Conservation (phyloP, 2,797 vertebrate genomes). For the Parotocinclus haroldoi region DNA sequence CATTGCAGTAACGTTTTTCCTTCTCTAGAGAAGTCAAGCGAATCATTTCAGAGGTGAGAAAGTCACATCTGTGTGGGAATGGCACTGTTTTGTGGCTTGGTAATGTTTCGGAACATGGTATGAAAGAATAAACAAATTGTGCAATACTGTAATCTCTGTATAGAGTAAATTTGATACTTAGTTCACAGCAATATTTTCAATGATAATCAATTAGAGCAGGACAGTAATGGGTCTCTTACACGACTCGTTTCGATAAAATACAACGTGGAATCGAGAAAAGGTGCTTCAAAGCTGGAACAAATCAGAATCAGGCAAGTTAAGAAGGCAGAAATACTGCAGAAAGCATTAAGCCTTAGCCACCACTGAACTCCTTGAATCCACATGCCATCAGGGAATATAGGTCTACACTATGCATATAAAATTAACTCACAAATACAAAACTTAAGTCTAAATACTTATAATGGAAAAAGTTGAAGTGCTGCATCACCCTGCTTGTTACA, state of each 20-base stretch:
- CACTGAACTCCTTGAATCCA: constrained; percentile 7
- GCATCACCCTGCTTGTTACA: constrained; percentile 28
- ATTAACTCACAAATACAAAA: constrained; percentile 30
- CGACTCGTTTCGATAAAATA: background rate
- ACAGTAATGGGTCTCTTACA: background rate
- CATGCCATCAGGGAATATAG: constrained; percentile 1
- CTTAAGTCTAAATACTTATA: constrained; percentile 35
- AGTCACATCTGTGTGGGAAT: constrained; percentile 63
- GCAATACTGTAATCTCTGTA: constrained; percentile 45
- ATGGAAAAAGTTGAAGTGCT: constrained; percentile 33
- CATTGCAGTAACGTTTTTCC: constrained; percentile 78
- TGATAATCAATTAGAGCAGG: constrained; percentile 1
- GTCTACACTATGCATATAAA: constrained; percentile 19
- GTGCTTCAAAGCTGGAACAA: constrained; percentile 17
- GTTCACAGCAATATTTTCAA: constrained; percentile 18
- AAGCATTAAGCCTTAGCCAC: background rate
- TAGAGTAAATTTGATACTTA: background rate
- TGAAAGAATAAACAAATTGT: constrained; percentile 39
- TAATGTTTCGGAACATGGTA: constrained; percentile 33
- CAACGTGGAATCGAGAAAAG: background rate
- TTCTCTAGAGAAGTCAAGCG: constrained; percentile 79
- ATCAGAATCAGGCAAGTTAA: constrained; percentile 6
- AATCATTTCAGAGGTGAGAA: constrained; percentile 67
- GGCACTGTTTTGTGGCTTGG: constrained; percentile 62
- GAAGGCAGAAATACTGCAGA: constrained; percentile 24